Evolutionary conservation across 2,888 invertebrate genomes (phyloP), one percentile per base, ranked within the genome.

Genomic region (Chirona hameri): DNA sequence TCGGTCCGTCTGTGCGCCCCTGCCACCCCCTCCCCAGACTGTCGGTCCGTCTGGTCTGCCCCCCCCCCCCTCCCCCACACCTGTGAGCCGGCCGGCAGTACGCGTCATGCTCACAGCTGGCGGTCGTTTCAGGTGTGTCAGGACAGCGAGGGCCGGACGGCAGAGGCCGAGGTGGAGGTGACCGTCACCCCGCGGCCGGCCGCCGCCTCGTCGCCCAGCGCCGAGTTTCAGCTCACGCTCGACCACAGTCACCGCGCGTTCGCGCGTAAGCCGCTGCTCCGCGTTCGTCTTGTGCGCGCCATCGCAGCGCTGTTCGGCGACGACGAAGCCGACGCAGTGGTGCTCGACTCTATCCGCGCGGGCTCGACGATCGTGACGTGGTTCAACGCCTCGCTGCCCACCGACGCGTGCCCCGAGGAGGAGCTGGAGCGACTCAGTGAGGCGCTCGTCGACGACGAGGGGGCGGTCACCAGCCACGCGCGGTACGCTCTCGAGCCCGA

Each of bases 301-400:
- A 83, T 89, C 18, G 87, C 88, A 0, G 84, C 83, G 46, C 84
- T 88, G n/a, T 89, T 87, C 84, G 88, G 88, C 14, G 89, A 89
- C 82, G 83, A 83, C 5, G 87, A 88, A 84, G 82, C 87, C 0
- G 84, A 85, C 15, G 85, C 86, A 31, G 86, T 89, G 81, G 85
- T 85, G 1, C 86, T 89, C 7, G 60, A 83, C 27, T 69, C 65
- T 5, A 65, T 85, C n/a, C 57, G 69, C 18, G 39, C 52, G 24
- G 90, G 90, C 5, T 88, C 88, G 0, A 88, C 88, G 1, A 85
- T 88, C 12, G 87, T 88, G 21, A 88, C 88, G 5, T 91, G 91
- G 91, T 89, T 93, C 88, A 98, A 98, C 88, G 93, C 93, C 79
- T 93, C 94, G 48, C 87, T 96, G 72, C 91, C 93, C 46, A 91